These are phyloP conservation scores for Agapostemon virescens DNA, from an alignment of 2,888 invertebrate species.

Conservation along the genomic window DNA sequence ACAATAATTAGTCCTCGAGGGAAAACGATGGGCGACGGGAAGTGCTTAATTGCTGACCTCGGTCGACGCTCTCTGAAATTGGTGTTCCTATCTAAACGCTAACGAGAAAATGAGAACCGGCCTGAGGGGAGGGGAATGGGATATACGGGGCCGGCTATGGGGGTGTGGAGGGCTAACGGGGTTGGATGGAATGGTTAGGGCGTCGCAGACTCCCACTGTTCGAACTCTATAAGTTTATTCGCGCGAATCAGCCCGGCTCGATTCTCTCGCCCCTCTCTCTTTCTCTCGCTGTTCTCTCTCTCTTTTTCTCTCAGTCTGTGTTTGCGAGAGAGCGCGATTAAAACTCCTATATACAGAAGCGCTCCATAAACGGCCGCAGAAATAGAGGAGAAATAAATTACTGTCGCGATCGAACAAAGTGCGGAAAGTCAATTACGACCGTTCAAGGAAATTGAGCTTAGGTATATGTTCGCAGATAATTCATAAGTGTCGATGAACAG, in stretches of 20 bases:
- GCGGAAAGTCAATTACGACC: neutral
- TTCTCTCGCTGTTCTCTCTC: too few species aligned
- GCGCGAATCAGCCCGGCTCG: slow-evolving; percentile 27
- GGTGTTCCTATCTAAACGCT: slow-evolving; percentile 41
- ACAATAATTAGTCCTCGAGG: slow-evolving; percentile 63
- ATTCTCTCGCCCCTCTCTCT: neutral
- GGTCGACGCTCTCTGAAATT: slow-evolving; percentile 40
- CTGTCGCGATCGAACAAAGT: neutral
- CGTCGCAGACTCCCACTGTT: neutral
- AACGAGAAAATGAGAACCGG: slow-evolving; percentile 56
- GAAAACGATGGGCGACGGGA: slow-evolving; percentile 56
- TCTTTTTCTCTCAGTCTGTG: too few species aligned
- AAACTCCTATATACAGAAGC: neutral
- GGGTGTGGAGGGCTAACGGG: neutral
- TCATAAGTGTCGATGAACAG: neutral
- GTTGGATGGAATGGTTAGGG: neutral
- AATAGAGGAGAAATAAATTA: neutral
- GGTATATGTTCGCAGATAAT: neutral
- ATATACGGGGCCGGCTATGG: neutral
- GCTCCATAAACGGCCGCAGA: neutral
- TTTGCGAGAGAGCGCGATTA: neutral
- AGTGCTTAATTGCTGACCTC: slow-evolving; percentile 64
- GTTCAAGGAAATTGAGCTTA: neutral
- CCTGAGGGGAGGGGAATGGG: neutral
- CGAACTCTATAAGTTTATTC: slow-evolving; percentile 45